Evolutionary conservation across 2,797 vertebrate species (phyloP).

Genomic region (Brachyalestes nurse): DNA sequence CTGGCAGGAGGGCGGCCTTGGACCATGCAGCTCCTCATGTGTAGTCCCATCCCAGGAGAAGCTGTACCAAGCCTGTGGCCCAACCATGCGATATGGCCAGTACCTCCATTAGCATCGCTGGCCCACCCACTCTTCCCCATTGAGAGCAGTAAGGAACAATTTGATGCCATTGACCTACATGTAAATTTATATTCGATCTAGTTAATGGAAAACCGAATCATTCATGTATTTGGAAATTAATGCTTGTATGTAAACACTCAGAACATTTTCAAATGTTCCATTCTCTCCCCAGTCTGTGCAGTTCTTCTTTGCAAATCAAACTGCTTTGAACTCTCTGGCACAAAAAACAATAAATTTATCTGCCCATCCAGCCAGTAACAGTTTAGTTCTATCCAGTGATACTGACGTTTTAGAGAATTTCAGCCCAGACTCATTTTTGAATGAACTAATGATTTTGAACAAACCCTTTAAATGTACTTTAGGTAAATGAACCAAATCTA

Average conservation of each 20-base stretch:
- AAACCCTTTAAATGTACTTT: too few species aligned
- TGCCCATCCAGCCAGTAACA: too few species aligned
- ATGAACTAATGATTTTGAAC: too few species aligned
- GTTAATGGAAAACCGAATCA: background rate
- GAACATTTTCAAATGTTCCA: background rate
- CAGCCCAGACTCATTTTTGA: too few species aligned
- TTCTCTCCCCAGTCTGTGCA: background rate
- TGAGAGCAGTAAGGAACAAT: background rate
- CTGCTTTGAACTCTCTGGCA: background rate
- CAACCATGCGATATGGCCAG: constrained; percentile 25
- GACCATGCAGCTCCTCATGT: constrained; percentile 65
- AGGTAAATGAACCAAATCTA: background rate
- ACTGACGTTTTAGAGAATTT: too few species aligned
- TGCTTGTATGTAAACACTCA: background rate
- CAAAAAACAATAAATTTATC: background rate
- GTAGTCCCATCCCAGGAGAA: constrained; percentile 51
- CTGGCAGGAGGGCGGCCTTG: constrained; percentile 77
- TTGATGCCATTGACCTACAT: constrained; percentile 11
- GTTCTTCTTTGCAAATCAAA: background rate
- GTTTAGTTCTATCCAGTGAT: too few species aligned
- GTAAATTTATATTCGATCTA: background rate
- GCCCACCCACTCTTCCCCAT: constrained; percentile 23
- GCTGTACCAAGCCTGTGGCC: constrained; percentile 35
- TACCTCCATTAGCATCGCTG: constrained; percentile 42
- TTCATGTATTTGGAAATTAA: background rate